Conservation (phyloP, 2,113 vertebrate genomes). For the Pituophis catenifer region DNA sequence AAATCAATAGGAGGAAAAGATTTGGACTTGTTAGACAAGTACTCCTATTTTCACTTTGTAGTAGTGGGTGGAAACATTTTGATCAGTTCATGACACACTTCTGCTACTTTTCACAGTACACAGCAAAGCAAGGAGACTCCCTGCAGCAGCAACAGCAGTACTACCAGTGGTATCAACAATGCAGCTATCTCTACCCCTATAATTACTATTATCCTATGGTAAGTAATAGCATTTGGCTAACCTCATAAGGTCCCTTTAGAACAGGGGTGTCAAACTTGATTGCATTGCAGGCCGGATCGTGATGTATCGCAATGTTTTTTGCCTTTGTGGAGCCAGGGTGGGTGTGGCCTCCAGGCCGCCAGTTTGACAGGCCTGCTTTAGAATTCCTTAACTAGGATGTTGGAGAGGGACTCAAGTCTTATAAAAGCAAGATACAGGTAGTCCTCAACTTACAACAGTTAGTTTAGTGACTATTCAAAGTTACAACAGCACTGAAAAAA, state of each 20-base stretch:
- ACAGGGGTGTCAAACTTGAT: too few relatives aligned
- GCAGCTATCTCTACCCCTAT: slow-evolving; percentile 83
- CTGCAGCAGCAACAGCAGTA: slow-evolving; percentile 79
- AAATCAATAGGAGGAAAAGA: not conserved
- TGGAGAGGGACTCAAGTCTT: not conserved
- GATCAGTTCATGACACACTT: not conserved
- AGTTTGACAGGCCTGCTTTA: too few relatives aligned
- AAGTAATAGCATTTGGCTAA: slow-evolving; percentile 42
- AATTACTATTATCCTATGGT: slow-evolving; percentile 85
- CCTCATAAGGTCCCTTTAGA: not conserved
- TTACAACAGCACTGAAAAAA: too few relatives aligned
- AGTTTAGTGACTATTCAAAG: too few relatives aligned
- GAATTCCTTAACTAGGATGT: not conserved
- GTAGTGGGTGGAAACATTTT: not conserved
- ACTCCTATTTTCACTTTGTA: not conserved
- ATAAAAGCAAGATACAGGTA: not conserved
- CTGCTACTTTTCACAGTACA: slow-evolving; percentile 66
- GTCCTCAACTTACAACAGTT: too few relatives aligned
- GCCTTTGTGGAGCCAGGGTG: too few relatives aligned
- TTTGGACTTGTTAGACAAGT: not conserved
- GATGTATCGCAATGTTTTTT: too few relatives aligned
- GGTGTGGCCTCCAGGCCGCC: too few relatives aligned
- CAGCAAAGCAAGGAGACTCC: slow-evolving; percentile 70
- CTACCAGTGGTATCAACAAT: slow-evolving; percentile 86
- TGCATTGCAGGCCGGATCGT: too few relatives aligned